These are phyloP conservation scores for Macrobrachium rosenbergii DNA, from an alignment of 1,140 invertebrate species.

Conservation along the genomic window DNA sequence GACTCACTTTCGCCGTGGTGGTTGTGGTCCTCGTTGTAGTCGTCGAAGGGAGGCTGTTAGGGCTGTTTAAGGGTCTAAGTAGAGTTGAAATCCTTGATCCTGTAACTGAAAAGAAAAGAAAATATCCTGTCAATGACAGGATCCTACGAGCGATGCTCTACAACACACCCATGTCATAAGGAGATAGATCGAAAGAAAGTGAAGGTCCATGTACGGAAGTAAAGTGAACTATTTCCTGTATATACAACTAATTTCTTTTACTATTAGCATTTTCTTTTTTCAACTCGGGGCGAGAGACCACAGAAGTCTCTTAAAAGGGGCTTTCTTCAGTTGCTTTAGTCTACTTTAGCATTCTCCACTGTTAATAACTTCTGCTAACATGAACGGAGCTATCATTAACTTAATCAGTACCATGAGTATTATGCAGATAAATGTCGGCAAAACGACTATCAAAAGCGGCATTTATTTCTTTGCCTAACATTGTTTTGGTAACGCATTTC, in stretches of 20 bases:
- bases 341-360: no score
- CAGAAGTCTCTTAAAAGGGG: no score
- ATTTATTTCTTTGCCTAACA: no score
- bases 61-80: neutral
- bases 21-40: slow-evolving; percentile 14
- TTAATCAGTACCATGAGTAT: no score
- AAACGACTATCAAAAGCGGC: no score
- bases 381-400: no score
- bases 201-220: neutral
- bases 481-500: no score
- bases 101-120: neutral
- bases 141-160: neutral
- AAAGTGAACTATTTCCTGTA: neutral
- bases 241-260: no score
- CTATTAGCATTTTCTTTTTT: no score
- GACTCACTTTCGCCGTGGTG: neutral
- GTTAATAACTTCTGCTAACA: no score
- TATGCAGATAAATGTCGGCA: no score
- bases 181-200: neutral
- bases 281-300: neutral
- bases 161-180: neutral
- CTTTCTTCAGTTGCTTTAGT: no score
- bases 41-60: slow-evolving; percentile 14
- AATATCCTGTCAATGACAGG: neutral
- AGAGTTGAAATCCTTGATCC: neutral